These are phyloP conservation scores for Podabrus alpinus DNA, from an alignment of 2,888 invertebrate genomes.

Conservation along the genomic window DNA sequence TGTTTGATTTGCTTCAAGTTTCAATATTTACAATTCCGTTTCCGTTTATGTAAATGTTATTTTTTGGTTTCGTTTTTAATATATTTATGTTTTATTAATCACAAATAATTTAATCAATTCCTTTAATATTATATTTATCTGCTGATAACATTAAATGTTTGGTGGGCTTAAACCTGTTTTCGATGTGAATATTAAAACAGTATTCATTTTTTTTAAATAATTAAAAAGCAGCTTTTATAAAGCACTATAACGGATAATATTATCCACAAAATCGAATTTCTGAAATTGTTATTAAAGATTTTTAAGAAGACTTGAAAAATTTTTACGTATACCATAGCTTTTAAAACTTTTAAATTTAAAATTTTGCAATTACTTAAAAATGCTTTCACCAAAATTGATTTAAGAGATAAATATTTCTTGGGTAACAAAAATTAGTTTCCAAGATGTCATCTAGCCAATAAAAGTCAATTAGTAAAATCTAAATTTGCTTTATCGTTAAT, in stretches of 20 bases:
- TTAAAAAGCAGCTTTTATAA: neutral
- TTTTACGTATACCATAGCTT: neutral
- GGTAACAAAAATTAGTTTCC: constrained; percentile 18
- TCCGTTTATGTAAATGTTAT: constrained; percentile 1
- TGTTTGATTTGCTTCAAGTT: constrained; percentile 4
- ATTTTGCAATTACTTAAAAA: constrained; percentile 4
- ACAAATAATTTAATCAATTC: neutral
- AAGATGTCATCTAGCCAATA: constrained; percentile 20
- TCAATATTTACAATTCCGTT: constrained; percentile 4
- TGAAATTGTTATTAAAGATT: neutral
- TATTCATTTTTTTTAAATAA: neutral
- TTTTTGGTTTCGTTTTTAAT: neutral
- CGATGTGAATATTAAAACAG: neutral
- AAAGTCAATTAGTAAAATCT: constrained; percentile 23
- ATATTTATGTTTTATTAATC: neutral
- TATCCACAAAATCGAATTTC: neutral
- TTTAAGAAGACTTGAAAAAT: neutral
- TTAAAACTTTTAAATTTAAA: neutral
- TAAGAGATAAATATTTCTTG: constrained; percentile 3
- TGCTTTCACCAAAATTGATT: constrained; percentile 2
- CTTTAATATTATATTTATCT: neutral
- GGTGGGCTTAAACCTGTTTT: no score
- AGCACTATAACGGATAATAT: neutral
- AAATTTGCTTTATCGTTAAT: constrained; percentile 24
- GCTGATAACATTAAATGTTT: neutral